These are phyloP conservation scores for Drosophila ercepeae DNA, from an alignment of 1,140 invertebrate species.

Conservation along the genomic window DNA sequence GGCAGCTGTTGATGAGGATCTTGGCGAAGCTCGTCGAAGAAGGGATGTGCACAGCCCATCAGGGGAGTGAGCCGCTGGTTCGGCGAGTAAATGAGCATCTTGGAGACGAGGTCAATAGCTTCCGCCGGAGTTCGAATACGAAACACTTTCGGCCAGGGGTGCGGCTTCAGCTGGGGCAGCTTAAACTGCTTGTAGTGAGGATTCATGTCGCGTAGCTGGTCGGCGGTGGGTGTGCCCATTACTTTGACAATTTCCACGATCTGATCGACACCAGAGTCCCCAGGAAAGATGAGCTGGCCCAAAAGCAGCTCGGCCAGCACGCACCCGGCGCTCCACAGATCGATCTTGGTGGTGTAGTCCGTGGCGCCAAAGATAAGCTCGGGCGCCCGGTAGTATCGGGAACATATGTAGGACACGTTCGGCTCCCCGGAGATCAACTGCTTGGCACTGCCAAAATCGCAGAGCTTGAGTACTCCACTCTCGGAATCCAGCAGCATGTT, in stretches of 20 bases:
- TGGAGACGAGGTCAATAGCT: conserved; percentile 69
- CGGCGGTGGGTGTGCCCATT: conserved; percentile 98
- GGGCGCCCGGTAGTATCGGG: conserved; percentile 99
- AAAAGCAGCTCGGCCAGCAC: conserved; percentile 98
- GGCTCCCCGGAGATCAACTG: conserved; percentile 98
- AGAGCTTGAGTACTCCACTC: conserved; percentile 97
- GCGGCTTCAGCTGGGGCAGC: conserved; percentile 99
- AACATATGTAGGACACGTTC: conserved; percentile 99
- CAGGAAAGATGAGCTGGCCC: conserved; percentile 99
- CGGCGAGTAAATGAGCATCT: conserved; percentile 62
- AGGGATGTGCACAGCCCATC: conserved; percentile 62
- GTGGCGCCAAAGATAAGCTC: conserved; percentile 99
- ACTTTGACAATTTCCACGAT: conserved; percentile 99
- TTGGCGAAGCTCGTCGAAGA: conserved; percentile 65
- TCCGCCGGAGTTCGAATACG: conserved; percentile 60
- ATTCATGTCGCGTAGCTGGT: conserved; percentile 99
- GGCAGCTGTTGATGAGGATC: conserved; percentile 61
- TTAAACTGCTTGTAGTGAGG: conserved; percentile 99
- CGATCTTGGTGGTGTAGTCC: conserved; percentile 99
- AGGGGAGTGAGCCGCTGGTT: conserved; percentile 39
- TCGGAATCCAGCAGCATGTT: conserved; percentile 98
- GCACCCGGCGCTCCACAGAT: conserved; percentile 99
- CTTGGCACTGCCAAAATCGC: conserved; percentile 99
- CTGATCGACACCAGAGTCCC: conserved; percentile 99
- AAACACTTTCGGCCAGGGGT: conserved; percentile 98